Base-by-base conservation (phyloP, 1,140 invertebrate genomes). In the Drosophila funebris region DNA sequence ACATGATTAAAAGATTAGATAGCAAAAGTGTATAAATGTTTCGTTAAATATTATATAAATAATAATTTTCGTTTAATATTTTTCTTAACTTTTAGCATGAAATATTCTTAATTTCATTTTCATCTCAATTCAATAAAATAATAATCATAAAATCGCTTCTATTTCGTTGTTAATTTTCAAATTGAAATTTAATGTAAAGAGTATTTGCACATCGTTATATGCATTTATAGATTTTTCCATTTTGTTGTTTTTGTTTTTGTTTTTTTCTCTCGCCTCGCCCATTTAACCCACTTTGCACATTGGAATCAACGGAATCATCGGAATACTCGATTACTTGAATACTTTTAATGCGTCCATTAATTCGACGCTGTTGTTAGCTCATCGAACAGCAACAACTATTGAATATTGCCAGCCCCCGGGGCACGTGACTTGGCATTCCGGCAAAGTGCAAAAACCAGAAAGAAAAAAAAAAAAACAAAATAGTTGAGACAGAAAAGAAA, bases 371-470 rank as follows among this genome's bases (percentile, higher is more conserved):
- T 58, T 61, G 81, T 85, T 80, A 73, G 67, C 76, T 79, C 76
- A 84, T 85, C 68, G 31, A 37, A 64, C 44, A 20, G 9, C 57
- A 43, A 41, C 41, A 53, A 53, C 50, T 56, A 33, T 52, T 43
- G 18, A 39, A 56, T 72, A 73, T 73, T 52, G 41, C 67, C 50
- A 48, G 44, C 48, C 78, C 66, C 39, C 76, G 57, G 37, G 77
- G 82, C 82, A 87, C 82, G 82, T 85, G 82, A 85, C 74, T 87
- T 64, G 78, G 52, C 74, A 53, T 46, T 82, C 76, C 62, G 58
- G 58, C 57, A 74, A 71, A 71, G 43, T 81, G 68, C 60, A 76
- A 80, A 70, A 70, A 68, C 22, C 39, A 54, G n/a, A n/a, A n/a
- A n/a, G n/a, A n/a, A 60, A 60, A 57, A 22, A 56, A 57, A 31